Base-by-base conservation (phyloP, 2,888 invertebrate species). In the Nemotelus nigrinus region DNA sequence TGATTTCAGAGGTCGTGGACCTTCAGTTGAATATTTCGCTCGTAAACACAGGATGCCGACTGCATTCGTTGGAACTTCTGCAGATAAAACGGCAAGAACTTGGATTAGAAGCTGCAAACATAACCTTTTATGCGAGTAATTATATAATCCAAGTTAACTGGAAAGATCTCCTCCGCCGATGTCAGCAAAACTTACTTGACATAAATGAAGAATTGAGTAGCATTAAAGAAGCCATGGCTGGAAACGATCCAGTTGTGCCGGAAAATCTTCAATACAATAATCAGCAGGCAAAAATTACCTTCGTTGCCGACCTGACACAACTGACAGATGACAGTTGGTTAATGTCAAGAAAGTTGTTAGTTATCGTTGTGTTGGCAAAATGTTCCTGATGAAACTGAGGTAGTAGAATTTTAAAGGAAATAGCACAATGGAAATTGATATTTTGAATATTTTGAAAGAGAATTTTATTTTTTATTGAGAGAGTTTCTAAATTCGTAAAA, bases 1-100 rank as follows among this genome's bases (percentile, higher is more conserved):
- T 72, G 86, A 89, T 80, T 86, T 88, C 43, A 87, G 80, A 2
- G 86, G 85, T 48, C 87, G 85, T 41, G 86, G 85, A 2, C 80
- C 81, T 70, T 87, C 86, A 2, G 84, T 81, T 2, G 85, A 83
- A 78, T 84, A 84, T 74, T 81, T 41, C 3, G 83, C 82, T n/a
- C 85, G 85, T 64, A 85, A 77, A 60, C 84, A 85, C 41, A 86
- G 60, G 50, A 86, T 84, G 75, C 87, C 85, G 47, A 87, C 81
- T 5, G 83, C 82, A 41, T 85, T 85, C 77, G 83, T 81, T 76
- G 85, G 85, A 80, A 83, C 84, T 78, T 84, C 86, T 85, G 64
- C 7, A 78, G 79, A 41, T n/a, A 68, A 6, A 76, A 55, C n/a
- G 25, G 71, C 39, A 60, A 2, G 83, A 83, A 84, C 82, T 83